Percentiles rank a stretch among this genome's conserved stretches.
Conservation (phyloP, 2,888 invertebrate genomes). For the Drosophila gaucha region DNA sequence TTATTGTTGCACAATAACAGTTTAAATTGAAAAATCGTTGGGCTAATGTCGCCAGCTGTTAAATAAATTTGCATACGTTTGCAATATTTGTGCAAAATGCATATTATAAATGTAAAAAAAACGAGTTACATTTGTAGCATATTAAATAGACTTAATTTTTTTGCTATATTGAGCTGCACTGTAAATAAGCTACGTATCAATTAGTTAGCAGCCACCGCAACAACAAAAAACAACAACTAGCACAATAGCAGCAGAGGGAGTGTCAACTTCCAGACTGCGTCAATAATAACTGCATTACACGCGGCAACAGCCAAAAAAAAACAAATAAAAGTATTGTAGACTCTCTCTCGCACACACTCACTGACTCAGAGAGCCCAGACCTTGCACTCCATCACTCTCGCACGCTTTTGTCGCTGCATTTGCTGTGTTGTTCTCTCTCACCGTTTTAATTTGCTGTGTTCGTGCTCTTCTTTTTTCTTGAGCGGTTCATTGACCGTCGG, state of each 20-base stretch:
- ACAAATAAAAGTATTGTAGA: conserved; percentile 8
- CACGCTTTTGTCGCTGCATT: conserved; percentile 33
- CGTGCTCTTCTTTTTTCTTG: conserved; percentile 24
- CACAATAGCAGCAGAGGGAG: conserved; percentile 26
- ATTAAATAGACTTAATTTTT: background rate
- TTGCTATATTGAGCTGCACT: conserved; percentile 7
- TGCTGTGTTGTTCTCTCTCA: conserved; percentile 22
- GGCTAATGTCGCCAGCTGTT: conserved; percentile 34
- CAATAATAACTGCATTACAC: conserved; percentile 80
- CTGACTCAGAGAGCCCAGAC: conserved; percentile 5
- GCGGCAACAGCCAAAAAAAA: conserved; percentile 39
- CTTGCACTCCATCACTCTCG: conserved; percentile 19
- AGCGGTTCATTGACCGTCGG: conserved; percentile 80
- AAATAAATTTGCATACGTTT: conserved; percentile 40
- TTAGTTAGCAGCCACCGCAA: conserved; percentile 36
- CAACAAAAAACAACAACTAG: conserved; percentile 9
- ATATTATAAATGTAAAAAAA: conserved; percentile 5
- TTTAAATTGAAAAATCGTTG: conserved; percentile 35
- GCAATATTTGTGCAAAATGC: conserved; percentile 18
- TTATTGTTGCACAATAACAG: conserved; percentile 18
- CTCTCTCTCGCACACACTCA: background rate
- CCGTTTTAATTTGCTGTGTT: background rate
- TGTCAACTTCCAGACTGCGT: conserved; percentile 68
- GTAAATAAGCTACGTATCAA: conserved; percentile 36
- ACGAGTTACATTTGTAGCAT: conserved; percentile 15